Conservation (phyloP, 2,113 vertebrate genomes). For the Channa argus region DNA sequence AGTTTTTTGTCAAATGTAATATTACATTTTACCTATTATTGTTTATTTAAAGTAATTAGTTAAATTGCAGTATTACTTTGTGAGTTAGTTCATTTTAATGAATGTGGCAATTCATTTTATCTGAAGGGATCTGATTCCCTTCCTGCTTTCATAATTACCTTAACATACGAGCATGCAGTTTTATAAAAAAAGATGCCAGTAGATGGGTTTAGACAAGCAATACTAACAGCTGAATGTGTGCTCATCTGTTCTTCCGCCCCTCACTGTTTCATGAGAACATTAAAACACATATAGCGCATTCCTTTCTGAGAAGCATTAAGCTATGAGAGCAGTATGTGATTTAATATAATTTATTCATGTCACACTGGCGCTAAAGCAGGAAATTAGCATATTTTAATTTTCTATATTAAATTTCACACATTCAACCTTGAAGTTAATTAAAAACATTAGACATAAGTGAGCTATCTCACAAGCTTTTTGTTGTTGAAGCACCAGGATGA, state of each 20-base stretch:
- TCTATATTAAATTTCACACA: constrained; percentile 84
- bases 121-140: constrained; percentile 16
- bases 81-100: too few species aligned
- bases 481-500: constrained; percentile 10
- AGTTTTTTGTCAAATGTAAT: too few species aligned
- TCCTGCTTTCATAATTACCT: constrained; percentile 19
- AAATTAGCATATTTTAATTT: constrained; percentile 86
- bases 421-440: constrained; percentile 86
- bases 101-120: constrained; percentile 24
- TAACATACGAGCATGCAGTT: constrained; percentile 14
- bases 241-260: constrained; percentile 34
- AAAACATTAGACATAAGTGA: constrained; percentile 76
- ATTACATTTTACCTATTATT: too few species aligned
- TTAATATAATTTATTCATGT: constrained; percentile 80
- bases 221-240: constrained; percentile 31
- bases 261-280: constrained; percentile 29
- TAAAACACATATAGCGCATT: constrained; percentile 27
- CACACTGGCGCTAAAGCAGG: constrained; percentile 74
- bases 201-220: constrained; percentile 26
- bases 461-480: constrained; percentile 35
- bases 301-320: constrained; percentile 46
- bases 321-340: constrained; percentile 66
- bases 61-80: too few species aligned
- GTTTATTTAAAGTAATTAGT: too few species aligned
- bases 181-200: constrained; percentile 40